These are phyloP conservation scores for Macrosteles quadrilineatus DNA, from an alignment of 1,140 invertebrate species.

Conservation along the genomic window DNA sequence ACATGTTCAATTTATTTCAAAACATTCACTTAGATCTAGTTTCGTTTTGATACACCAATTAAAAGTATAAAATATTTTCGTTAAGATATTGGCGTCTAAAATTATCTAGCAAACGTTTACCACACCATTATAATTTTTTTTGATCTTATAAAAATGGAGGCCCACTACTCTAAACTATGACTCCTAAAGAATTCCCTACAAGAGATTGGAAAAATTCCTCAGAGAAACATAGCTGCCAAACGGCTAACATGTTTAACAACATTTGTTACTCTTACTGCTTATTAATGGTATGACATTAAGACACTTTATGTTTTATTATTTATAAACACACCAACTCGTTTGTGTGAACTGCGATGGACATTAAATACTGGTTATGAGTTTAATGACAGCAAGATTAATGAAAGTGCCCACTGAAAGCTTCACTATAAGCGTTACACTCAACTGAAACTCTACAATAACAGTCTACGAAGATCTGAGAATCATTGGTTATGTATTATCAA, in stretches of 20 bases:
- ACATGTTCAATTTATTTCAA: too few species aligned
- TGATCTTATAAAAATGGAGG: too few species aligned
- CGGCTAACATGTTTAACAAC: not conserved
- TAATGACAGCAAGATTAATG: not conserved
- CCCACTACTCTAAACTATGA: not conserved
- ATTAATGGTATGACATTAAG: slow-evolving; percentile 21
- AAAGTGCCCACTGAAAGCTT: slow-evolving; percentile 11
- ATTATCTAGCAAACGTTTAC: too few species aligned
- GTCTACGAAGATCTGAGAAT: not conserved
- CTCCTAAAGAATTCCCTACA: not conserved
- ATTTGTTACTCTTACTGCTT: not conserved
- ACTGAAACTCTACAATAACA: not conserved
- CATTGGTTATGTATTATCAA: slow-evolving; percentile 17
- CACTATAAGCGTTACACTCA: slow-evolving; percentile 13
- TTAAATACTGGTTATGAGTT: not conserved
- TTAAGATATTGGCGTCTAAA: too few species aligned
- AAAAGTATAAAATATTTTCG: too few species aligned
- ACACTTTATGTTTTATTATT: slow-evolving; percentile 23
- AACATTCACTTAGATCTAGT: too few species aligned
- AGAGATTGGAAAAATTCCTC: not conserved
- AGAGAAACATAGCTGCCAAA: slow-evolving; percentile 7
- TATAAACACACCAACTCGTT: not conserved
- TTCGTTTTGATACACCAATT: too few species aligned
- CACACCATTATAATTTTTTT: too few species aligned
- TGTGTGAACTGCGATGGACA: not conserved